Evolutionary conservation across 2,113 vertebrate species (phyloP), one percentile per base, ranked within the genome.

Genomic region (Heterocephalus glaber): DNA sequence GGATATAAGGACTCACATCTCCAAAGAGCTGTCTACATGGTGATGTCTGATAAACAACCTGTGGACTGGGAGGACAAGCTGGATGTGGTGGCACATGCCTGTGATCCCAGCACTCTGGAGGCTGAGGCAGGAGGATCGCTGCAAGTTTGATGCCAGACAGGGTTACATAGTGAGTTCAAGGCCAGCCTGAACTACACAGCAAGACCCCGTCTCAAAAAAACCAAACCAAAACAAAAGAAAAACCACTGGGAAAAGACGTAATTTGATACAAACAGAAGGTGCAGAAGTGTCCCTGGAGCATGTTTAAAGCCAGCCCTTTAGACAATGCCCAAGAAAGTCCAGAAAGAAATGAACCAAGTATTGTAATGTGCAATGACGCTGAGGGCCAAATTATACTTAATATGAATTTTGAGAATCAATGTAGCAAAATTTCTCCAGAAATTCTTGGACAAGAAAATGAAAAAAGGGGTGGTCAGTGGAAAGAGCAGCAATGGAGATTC

Each of bases 391-490:
- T 81, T 30, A n/a, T 12, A 56, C 16, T 79, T 26, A 44, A 58
- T 16, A 61, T 9, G 35, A 10, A 49, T 81, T 77, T 83, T 52
- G 77, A 74, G 44, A 70, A 81, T 82, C 16, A 89, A 79, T 77
- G 76, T 30, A 35, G 61, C 90, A 76, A 81, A 65, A 38, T 94
- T 85, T 49, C 72, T 76, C 65, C 33, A 89, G 33, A 89, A 86
- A 83, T 86, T 77, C 26, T 79, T 82, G 58, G 54, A 26, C 5
- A 65, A 86, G 65, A 44, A 84, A 63, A 89, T 20, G 11, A 17
- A n/a, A 86, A 33, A 58, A 76, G 30, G 1, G 5, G 54, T 17
- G 35, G 13, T 24, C 26, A 17, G 13, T 35, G 79, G 66, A 7
- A 81, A 90, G 38, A 86, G 47, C 33, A 86, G 52, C 17, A 61